phyloP scores from a whole-genome alignment of 1,140 invertebrate genomes.

The Cheumatopsyche charites region DNA sequence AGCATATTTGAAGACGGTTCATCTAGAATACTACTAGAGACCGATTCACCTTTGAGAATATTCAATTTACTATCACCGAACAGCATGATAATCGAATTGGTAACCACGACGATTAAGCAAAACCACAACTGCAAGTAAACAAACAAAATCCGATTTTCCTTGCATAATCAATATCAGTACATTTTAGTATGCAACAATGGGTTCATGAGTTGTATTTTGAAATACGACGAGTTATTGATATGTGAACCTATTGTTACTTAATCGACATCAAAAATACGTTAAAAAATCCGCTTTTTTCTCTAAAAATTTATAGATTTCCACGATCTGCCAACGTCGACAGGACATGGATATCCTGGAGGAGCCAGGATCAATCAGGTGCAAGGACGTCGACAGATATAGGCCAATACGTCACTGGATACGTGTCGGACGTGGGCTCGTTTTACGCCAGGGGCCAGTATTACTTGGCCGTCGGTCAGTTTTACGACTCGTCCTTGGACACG shows the following conservation, averaged over 20 bases:
- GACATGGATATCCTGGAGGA: slow-evolving; percentile 41
- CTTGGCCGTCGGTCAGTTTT: slow-evolving; percentile 35
- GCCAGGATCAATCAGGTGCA: neutral
- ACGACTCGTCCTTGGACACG: slow-evolving; percentile 31
- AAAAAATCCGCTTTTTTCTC: neutral
- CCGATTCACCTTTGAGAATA: slow-evolving; percentile 23
- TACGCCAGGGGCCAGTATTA: slow-evolving; percentile 39
- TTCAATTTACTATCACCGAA: slow-evolving; percentile 31
- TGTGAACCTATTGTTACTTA: too few relatives aligned
- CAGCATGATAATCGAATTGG: slow-evolving; percentile 27
- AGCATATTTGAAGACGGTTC: slow-evolving; percentile 30
- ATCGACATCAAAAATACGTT: too few relatives aligned
- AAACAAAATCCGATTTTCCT: neutral
- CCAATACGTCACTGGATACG: slow-evolving; percentile 30
- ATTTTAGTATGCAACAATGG: too few relatives aligned
- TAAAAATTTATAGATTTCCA: neutral
- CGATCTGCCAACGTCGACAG: neutral
- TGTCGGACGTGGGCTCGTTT: slow-evolving; percentile 42
- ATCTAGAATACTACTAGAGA: slow-evolving; percentile 14
- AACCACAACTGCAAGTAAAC: slow-evolving; percentile 36
- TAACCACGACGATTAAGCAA: slow-evolving; percentile 33
- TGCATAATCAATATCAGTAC: neutral
- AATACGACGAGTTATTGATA: too few relatives aligned
- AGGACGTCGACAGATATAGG: slow-evolving; percentile 22
- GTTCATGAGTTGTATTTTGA: too few relatives aligned